Percentiles rank a stretch among this genome's conserved stretches.
phyloP scores from a whole-genome alignment of 2,797 vertebrate genomes.

The Ficedula albicollis region DNA sequence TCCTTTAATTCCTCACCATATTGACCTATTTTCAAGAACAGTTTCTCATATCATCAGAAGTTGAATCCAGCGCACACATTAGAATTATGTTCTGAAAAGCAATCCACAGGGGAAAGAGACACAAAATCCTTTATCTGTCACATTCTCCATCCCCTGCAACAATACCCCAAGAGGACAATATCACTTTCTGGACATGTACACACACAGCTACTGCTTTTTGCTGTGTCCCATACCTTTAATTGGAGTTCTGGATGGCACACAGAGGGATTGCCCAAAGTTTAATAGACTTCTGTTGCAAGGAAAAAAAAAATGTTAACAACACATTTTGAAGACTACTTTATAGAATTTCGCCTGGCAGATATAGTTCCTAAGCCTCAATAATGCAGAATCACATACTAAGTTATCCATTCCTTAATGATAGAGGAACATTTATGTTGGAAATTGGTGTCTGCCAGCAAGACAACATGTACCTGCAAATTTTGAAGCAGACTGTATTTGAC shows the following conservation, averaged over 20 bases:
- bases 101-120: background rate
- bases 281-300: background rate
- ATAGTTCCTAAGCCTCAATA: background rate
- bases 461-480: background rate
- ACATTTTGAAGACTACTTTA: background rate
- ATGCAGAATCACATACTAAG: background rate
- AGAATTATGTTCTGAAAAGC: background rate
- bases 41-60: background rate
- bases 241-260: background rate
- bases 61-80: background rate
- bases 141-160: background rate
- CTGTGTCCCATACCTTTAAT: background rate
- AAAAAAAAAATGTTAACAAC: background rate
- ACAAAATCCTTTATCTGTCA: background rate
- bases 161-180: background rate
- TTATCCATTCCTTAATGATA: background rate
- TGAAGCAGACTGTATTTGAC: background rate
- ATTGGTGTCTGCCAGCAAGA: background rate
- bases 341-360: background rate
- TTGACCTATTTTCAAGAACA: background rate
- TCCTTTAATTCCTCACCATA: background rate
- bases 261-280: background rate
- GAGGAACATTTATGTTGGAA: background rate
- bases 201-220: background rate
- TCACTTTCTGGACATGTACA: background rate